phyloP scores from a whole-genome alignment of 1,140 invertebrate species.

The Venustaconcha ellipsiformis region DNA sequence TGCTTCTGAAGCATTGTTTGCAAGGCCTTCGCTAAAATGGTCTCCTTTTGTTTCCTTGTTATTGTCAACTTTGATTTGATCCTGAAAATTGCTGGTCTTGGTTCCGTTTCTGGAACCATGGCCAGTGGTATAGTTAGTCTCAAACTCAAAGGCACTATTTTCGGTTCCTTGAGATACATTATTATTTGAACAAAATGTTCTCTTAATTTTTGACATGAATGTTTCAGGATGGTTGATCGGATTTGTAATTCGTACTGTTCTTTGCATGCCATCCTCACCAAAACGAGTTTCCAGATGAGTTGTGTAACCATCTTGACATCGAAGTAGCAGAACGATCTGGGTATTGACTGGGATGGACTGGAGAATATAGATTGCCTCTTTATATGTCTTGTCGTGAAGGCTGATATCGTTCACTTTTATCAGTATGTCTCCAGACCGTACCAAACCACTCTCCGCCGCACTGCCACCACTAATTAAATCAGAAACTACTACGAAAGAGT shows the following conservation, averaged over 20 bases:
- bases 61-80: slow-evolving; percentile 7
- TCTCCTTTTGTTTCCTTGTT: background rate
- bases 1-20: slow-evolving; percentile 2
- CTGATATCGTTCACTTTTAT: slow-evolving; percentile 60
- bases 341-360: slow-evolving; percentile 51
- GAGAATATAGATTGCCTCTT: slow-evolving; percentile 53
- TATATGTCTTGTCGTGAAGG: slow-evolving; percentile 55
- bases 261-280: slow-evolving; percentile 52
- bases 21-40: background rate
- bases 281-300: slow-evolving; percentile 62
- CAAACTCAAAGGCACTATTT: slow-evolving; percentile 10
- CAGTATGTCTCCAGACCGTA: slow-evolving; percentile 60
- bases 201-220: slow-evolving; percentile 46
- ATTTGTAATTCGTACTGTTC: slow-evolving; percentile 55
- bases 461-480: slow-evolving; percentile 55
- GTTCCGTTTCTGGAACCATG: background rate
- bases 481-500: slow-evolving; percentile 55
- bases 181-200: slow-evolving; percentile 39
- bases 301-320: slow-evolving; percentile 56
- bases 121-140: background rate
- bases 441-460: slow-evolving; percentile 59
- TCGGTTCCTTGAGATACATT: slow-evolving; percentile 11
- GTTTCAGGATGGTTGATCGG: slow-evolving; percentile 45
- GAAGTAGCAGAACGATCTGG: slow-evolving; percentile 49
- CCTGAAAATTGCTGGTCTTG: background rate